These are phyloP conservation scores for Enteromius mattozi DNA, from an alignment of 2,797 vertebrate species.

Conservation along the genomic window DNA sequence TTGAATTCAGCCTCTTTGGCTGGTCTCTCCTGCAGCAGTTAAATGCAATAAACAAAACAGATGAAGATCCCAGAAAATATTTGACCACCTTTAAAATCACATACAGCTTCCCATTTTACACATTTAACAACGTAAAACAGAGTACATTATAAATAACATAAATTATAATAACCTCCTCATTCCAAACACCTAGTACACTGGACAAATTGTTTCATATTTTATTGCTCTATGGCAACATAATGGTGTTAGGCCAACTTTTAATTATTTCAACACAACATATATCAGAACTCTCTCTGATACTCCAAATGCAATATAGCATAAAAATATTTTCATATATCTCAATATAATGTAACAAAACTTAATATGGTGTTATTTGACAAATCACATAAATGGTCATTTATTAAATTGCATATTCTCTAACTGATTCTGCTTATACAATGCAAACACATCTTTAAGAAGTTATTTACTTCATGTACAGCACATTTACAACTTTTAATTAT, in stretches of 20 bases:
- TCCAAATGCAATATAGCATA: no score
- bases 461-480: not conserved
- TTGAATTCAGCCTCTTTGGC: conserved; percentile 75
- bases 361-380: no score
- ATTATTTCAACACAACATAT: not conserved
- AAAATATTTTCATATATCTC: no score
- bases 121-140: not conserved
- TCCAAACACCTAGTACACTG: not conserved
- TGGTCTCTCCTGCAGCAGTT: conserved; percentile 67
- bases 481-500: not conserved
- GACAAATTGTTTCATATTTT: no score
- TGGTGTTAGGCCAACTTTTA: not conserved
- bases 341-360: no score
- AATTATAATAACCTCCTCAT: not conserved
- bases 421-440: conserved; percentile 8
- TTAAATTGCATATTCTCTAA: not conserved
- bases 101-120: not conserved
- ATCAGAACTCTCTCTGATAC: no score
- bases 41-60: conserved; percentile 31
- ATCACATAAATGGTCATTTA: no score
- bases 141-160: not conserved
- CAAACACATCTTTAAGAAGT: not conserved
- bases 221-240: not conserved
- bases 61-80: not conserved
- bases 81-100: not conserved